Evolutionary conservation across 1,140 invertebrate species (phyloP), one percentile per base, ranked within the genome.

Genomic region (Conus betulinus): DNA sequence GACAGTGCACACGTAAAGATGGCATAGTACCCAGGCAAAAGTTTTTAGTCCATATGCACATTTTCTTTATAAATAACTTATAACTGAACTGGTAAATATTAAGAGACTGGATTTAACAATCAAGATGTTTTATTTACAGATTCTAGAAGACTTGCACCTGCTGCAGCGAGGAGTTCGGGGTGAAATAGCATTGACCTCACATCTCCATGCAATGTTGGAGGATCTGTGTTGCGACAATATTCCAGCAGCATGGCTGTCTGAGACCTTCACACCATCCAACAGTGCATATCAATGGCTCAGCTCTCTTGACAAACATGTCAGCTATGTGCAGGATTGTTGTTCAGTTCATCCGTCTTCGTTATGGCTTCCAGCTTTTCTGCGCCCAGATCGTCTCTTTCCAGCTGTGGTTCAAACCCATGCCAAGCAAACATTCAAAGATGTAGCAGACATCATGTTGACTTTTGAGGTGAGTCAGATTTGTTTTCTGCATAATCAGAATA

Each of bases 331-430:
- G 23, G 83, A 90, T 0, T 93, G 93, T 63, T 84, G 92, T 5
- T 71, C 86, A 6, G 86, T 88, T 10, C 84, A 83, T 74, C 86
- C 89, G 4, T 87, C 89, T 10, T 84, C 89, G 15, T 93, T 92
- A 39, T 91, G 92, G 81, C 85, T 95, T 5, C 90, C 91, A 20
- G 92, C 90, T n/a, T 95, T 95, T 87, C 88, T 93, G 11, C 90
- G 93, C 11, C 94, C 94, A 13, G 93, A 94, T 67, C 89, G 92
- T 57, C 92, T 95, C 85, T 87, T 95, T 23, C 90, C 93, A 55
- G 92, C 92, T 8, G 88, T 94, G n/a, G 90, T 93, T 39, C 94
- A 94, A 86, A 92, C 90, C 3, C 92, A 93, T 91, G 92, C 94
- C 51, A 92, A 93, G 71, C 91, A 91, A 79, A 86, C 92, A 63